phyloP scores from a whole-genome alignment of 2,888 invertebrate species.

The Stratiomys singularior region DNA sequence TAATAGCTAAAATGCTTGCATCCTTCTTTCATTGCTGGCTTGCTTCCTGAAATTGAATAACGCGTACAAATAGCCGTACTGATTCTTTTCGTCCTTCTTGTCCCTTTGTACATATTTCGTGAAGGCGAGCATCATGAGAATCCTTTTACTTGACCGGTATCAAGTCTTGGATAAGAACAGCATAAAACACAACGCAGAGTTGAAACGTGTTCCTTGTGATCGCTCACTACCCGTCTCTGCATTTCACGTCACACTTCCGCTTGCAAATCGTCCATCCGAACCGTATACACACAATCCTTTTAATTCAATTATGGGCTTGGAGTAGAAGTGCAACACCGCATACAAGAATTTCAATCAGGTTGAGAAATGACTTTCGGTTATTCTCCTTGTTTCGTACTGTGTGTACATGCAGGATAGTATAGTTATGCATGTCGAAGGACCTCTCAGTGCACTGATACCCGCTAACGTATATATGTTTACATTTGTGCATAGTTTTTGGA shows the following conservation, averaged over 20 bases:
- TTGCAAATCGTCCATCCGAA: too few species aligned
- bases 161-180: neutral
- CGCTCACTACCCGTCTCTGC: neutral
- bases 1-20: too few species aligned
- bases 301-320: slow-evolving; percentile 39
- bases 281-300: slow-evolving; percentile 27
- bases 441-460: too few species aligned
- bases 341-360: slow-evolving; percentile 45
- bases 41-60: slow-evolving; percentile 29
- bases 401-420: neutral
- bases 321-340: slow-evolving; percentile 40
- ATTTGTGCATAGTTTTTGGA: too few species aligned
- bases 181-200: neutral
- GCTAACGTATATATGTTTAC: too few species aligned
- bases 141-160: neutral
- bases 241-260: too few species aligned
- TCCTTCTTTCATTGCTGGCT: too few species aligned
- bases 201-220: neutral
- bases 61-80: slow-evolving; percentile 33
- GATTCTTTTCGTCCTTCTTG: slow-evolving; percentile 24
- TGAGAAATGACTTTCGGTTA: slow-evolving; percentile 45
- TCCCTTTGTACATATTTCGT: neutral
- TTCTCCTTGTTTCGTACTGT: slow-evolving; percentile 27
- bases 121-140: neutral
- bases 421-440: too few species aligned